Percentiles rank a stretch among this genome's conserved stretches.
phyloP scores from a whole-genome alignment of 2,113 vertebrate species.

The Ivindomyrus marchei region DNA sequence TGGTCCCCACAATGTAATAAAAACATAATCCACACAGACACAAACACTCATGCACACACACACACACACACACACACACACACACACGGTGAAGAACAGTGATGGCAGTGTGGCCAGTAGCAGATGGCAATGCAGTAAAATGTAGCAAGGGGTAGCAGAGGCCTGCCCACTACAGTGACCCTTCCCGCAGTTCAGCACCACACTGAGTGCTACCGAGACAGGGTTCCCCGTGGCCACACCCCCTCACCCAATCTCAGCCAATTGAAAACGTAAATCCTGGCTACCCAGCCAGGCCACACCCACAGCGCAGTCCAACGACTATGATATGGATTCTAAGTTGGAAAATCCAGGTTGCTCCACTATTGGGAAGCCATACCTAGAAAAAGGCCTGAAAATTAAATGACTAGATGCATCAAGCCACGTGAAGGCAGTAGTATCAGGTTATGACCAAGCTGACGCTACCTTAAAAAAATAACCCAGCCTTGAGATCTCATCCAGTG shows the following conservation, averaged over 20 bases:
- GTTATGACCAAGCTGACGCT: not conserved
- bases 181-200: not conserved
- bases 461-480: not conserved
- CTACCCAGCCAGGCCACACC: not conserved
- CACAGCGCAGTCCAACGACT: not conserved
- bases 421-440: not conserved
- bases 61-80: not conserved
- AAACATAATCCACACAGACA: too few relatives aligned
- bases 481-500: not conserved
- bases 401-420: not conserved
- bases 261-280: not conserved
- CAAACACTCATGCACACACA: not conserved
- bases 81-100: not conserved
- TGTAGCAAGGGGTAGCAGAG: conserved; percentile 24
- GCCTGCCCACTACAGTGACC: not conserved
- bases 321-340: not conserved
- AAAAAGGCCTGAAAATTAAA: not conserved
- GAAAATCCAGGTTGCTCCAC: not conserved
- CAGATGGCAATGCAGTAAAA: conserved; percentile 32
- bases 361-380: not conserved
- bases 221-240: not conserved
- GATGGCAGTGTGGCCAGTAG: conserved; percentile 1
- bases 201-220: not conserved
- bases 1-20: too few relatives aligned
- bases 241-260: not conserved